Evolutionary conservation across 2,888 invertebrate species (phyloP), one percentile per base, ranked within the genome.

Genomic region (Gasteruption jaculator): DNA sequence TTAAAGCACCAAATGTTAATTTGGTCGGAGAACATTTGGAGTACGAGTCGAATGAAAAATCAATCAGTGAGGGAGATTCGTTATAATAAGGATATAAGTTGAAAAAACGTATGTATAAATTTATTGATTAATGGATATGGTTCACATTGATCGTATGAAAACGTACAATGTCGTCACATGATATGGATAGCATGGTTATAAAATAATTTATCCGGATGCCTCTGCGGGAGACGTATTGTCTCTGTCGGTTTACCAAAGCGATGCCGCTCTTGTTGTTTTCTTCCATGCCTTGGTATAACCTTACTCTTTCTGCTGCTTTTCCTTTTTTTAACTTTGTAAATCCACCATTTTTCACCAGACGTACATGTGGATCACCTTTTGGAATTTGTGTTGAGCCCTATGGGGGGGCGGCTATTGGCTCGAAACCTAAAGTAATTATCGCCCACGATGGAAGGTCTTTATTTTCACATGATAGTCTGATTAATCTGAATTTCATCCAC

Each of bases 131-230:
- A n/a, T n/a, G n/a, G n/a, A n/a, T n/a, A n/a, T n/a, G n/a, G n/a
- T n/a, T 35, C 30, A 35, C 46, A 33, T 35, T 27, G 41, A 40
- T 37, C 44, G 45, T 41, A 41, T 29, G 36, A 31, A 49, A 46
- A 52, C 42, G 41, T 39, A 48, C 37, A 36, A 49, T 41, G 39
- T 24, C 45, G 38, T 39, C 48, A 41, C 37, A 39, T 46, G 44
- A 42, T 45, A 50, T 42, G 33, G 30, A 36, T 31, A 37, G 38
- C 42, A 45, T 41, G 44, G 11, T 45, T 48, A 51, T 54, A 53
- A 60, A 62, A 62, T 61, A 62, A 65, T 63, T 66, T 63, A 58
- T 63, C 58, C 49, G 52, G 52, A 44, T 52, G 53, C 43, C 61
- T 43, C 64, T 49, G 45, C 60, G 47, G 61, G 62, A 48, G 56